Evolutionary conservation across 2,113 vertebrate species (phyloP).

Genomic region (Mohoua ochrocephala): DNA sequence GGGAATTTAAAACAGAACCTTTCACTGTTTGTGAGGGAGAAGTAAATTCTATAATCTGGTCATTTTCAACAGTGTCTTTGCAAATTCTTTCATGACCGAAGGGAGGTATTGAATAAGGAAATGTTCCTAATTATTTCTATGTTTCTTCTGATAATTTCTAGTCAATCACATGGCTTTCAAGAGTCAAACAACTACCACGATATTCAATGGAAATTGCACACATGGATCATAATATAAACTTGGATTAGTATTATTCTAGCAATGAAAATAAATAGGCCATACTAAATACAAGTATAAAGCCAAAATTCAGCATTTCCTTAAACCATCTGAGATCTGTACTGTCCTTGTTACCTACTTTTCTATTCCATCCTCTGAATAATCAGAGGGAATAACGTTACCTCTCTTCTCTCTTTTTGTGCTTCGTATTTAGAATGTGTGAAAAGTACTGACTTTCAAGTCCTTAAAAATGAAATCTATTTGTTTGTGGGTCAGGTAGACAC

Average conservation of each 20-base stretch:
- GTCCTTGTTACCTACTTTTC: background rate
- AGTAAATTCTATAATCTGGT: background rate
- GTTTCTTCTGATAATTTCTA: background rate
- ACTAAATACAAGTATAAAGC: background rate
- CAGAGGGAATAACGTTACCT: background rate
- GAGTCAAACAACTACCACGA: background rate
- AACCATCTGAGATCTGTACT: background rate
- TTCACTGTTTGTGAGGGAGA: background rate
- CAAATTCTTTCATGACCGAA: background rate
- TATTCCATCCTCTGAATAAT: background rate
- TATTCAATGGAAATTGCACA: background rate
- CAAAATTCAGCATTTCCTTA: background rate
- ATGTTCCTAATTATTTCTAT: background rate
- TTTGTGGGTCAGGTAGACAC: background rate
- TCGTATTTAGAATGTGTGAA: background rate
- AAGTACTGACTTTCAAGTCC: background rate
- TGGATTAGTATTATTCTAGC: background rate
- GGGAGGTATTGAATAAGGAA: background rate
- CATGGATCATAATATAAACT: background rate
- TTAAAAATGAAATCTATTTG: background rate
- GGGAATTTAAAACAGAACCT: background rate
- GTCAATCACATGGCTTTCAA: background rate
- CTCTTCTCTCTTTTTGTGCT: background rate
- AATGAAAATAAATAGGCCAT: background rate
- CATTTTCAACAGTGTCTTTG: background rate